Evolutionary conservation across 2,888 invertebrate genomes (phyloP), one percentile per base, ranked within the genome.

Genomic region (Drosophila quasianomalipes): DNA sequence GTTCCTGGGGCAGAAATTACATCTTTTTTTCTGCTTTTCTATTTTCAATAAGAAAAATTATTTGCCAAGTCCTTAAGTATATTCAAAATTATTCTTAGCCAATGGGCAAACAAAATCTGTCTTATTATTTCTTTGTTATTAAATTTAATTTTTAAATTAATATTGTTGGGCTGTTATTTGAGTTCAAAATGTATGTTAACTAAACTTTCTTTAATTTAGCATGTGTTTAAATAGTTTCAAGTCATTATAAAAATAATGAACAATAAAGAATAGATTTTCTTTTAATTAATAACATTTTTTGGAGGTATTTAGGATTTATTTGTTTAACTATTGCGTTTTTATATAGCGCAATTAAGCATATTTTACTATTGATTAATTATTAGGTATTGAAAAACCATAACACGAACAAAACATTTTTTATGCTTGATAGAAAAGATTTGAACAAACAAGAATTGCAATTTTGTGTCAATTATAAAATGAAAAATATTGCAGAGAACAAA

Each of bases 41-140:
- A 19, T 28, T 28, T 28, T 30, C 3, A 41, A 35, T 28, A 52
- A 35, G 19, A 22, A 66, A 37, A 30, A 53, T 37, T 65, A 67
- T 30, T 68, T 54, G 37, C 31, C 37, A 47, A 47, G 31, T 10
- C 31, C 37, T 16, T 14, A 30, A 53, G 22, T 30, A 30, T 26
- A 16, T 47, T 60, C 10, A 35, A 31, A 39, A 26, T 57, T n/a
- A 26, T 57, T 61, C 22, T 22, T 16, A 39, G 4, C 22, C 61
- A 37, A 62, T 62, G 3, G 1, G 22, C 16, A 35, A 35, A 30
- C 22, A 7, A 19, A 30, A 30, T 28, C 5, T 14, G 10, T 4
- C 14, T 35, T 37, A 6, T 16, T 37, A 0, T 35, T 37, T 37
- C 16, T 37, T 37, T 26, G 35, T 37, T 49, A 22, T 35, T 16